Conservation (phyloP, 2,888 invertebrate species). For the Automeris io region DNA sequence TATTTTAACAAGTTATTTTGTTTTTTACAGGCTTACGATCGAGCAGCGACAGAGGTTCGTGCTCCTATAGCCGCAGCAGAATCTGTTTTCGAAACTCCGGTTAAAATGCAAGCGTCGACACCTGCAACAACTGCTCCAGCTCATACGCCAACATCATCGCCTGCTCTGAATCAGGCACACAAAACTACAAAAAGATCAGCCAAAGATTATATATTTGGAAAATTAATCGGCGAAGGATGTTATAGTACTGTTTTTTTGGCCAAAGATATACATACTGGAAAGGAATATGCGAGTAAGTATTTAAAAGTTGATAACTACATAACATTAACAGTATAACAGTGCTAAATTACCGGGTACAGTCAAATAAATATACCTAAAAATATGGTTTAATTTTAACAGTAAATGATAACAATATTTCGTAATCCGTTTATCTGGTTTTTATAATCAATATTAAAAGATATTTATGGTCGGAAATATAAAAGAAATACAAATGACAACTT, state of each 20-base stretch:
- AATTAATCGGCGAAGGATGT: slow-evolving; percentile 97
- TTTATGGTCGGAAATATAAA: too few species aligned
- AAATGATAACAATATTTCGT: too few species aligned
- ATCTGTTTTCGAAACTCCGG: slow-evolving; percentile 65
- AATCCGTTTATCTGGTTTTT: too few species aligned
- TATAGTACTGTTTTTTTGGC: slow-evolving; percentile 97
- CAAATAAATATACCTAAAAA: too few species aligned
- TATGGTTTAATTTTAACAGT: neutral
- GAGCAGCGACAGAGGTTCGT: slow-evolving; percentile 56
- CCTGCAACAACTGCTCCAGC: slow-evolving; percentile 60
- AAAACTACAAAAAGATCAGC: slow-evolving; percentile 82
- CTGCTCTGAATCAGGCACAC: slow-evolving; percentile 56
- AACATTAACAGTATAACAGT: neutral
- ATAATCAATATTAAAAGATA: too few species aligned
- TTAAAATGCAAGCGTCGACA: slow-evolving; percentile 69
- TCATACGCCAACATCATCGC: slow-evolving; percentile 53
- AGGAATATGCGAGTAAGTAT: slow-evolving; percentile 95
- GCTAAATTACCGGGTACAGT: neutral
- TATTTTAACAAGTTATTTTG: neutral
- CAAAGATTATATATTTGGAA: slow-evolving; percentile 96
- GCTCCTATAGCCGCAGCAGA: slow-evolving; percentile 77
- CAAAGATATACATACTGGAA: slow-evolving; percentile 91
- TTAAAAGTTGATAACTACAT: too few species aligned
- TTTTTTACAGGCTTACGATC: slow-evolving; percentile 50
- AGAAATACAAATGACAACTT: too few species aligned